Base-by-base conservation (phyloP, 2,888 invertebrate species). In the Papilio demoleus region DNA sequence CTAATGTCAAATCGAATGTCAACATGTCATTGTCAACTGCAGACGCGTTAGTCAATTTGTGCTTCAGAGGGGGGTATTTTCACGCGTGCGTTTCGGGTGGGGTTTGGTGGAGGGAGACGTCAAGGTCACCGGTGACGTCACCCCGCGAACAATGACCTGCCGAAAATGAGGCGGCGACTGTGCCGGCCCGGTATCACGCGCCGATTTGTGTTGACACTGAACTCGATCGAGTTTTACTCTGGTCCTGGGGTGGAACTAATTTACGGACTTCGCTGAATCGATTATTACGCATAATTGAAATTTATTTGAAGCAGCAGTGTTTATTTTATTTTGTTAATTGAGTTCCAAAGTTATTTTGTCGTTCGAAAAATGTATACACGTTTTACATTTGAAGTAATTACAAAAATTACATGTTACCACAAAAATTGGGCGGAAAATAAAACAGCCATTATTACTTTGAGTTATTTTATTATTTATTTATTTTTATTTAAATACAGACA, bases 91-190 rank as follows among this genome's bases (percentile, higher is more conserved):
- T 70, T 67, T 68, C 27, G 40, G 63, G 72, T 78, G 72, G 75
- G 74, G 73, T 73, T 69, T 74, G 71, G 74, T 4, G 72, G 71
- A 74, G 73, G 73, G 78, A 78, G 85, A 83, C 87, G 84, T 88
- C 93, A 93, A 93, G 93, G 93, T 93, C 93, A 90, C 81, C 78
- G 70, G 81, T 92, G 91, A 92, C 92, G 92, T 92, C 90, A 90
- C 72, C 70, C 72, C 73, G 80, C 83, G 90, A 86, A 76, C 89
- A 86, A 83, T 88, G 91, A 92, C 91, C 93, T 86, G 88, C 87
- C 86, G 81, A 88, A 85, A 84, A 82, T 79, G 82, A 79, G 79
- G 78, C 81, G 3, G 31, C 74, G 70, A 71, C 72, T 71, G 72
- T 70, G 72, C 65, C 74, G 68, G 36, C 65, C 65, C 71, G 50